These are phyloP conservation scores for Scomberomorus guttatus DNA, from an alignment of 2,797 vertebrate genomes.

Conservation along the genomic window DNA sequence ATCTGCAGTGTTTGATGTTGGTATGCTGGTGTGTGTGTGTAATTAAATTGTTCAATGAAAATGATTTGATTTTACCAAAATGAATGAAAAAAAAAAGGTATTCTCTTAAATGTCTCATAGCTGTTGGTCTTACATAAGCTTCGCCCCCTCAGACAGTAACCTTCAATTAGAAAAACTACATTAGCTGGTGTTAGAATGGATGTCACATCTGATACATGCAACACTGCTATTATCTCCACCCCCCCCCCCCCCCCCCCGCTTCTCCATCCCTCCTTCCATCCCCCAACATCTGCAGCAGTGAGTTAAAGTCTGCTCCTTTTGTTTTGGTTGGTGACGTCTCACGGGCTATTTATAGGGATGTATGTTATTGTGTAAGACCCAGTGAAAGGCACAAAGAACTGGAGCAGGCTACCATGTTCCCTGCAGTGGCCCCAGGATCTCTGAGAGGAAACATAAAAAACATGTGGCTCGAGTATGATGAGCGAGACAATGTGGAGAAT, in stretches of 20 bases:
- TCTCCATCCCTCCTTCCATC: slow-evolving; percentile 43
- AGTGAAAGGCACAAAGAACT: slow-evolving; percentile 59
- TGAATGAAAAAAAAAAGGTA: no score
- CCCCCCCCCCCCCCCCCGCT: slow-evolving; percentile 28
- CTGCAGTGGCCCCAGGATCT: slow-evolving; percentile 36
- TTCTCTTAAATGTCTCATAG: neutral
- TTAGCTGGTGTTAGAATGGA: neutral
- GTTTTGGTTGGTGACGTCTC: slow-evolving; percentile 66
- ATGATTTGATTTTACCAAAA: neutral
- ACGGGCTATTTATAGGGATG: slow-evolving; percentile 76
- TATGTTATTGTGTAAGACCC: slow-evolving; percentile 71
- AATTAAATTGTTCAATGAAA: neutral
- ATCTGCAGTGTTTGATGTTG: slow-evolving; percentile 33
- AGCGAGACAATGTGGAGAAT: neutral
- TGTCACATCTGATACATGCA: slow-evolving; percentile 9
- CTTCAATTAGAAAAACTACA: neutral
- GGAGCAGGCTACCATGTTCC: slow-evolving; percentile 28
- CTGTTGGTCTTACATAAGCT: neutral
- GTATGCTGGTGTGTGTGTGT: slow-evolving; percentile 13
- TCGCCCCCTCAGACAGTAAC: neutral
- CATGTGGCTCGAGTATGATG: neutral
- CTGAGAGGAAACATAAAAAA: slow-evolving; percentile 17
- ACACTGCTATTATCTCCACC: slow-evolving; percentile 36
- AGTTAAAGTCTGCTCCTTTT: slow-evolving; percentile 63
- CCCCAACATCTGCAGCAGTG: slow-evolving; percentile 68